Base-by-base conservation (phyloP, 2,888 invertebrate species). In the Drosophila rellima region DNA sequence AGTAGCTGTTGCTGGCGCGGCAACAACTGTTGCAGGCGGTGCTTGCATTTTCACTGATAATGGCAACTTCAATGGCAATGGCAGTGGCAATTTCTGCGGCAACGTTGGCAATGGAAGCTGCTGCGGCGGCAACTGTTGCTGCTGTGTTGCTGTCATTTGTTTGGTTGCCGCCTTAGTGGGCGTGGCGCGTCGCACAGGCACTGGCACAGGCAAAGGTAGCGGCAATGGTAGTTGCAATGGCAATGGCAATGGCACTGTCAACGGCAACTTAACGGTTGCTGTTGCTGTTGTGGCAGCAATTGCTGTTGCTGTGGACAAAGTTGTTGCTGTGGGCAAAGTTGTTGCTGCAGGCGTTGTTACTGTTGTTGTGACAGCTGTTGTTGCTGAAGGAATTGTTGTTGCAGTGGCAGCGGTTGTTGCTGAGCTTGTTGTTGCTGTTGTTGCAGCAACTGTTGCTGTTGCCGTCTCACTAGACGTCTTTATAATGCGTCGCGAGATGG, bases 401-500 rank as follows among this genome's bases (percentile, higher is more conserved):
- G 50, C 17, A 5, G 37, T 2, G 17, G 70, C 7, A n/a, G 44
- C n/a, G 18, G 37, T 4, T 44, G 39, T 15, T 35, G 45, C 20
- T 35, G 31, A 2, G 20, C 8, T 4, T 26, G 20, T 15, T 15
- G 44, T 5, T 4, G 44, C 2, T 20, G n/a, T 8, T n/a, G 40
- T 5, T 44, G 45, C 11, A 37, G 48, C 8, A 45, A 29, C 0
- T 51, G 44, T 13, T 40, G 42, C 4, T 26, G 37, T 4, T 47
- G 31, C 33, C 17, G 45, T 18, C 17, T 75, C 59, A 6, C 39
- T 68, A 8, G 70, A 55, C 60, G 74, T 73, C 65, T 92, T 91
- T 23, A 92, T 88, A 37, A 92, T 92, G 45, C 89, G 90, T n/a
- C 92, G 67, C 0, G 91, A 91, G 13, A 89, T 74, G 2, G 91